These are phyloP conservation scores for Andrena hattorfiana DNA, from an alignment of 2,888 invertebrate species.

Conservation along the genomic window DNA sequence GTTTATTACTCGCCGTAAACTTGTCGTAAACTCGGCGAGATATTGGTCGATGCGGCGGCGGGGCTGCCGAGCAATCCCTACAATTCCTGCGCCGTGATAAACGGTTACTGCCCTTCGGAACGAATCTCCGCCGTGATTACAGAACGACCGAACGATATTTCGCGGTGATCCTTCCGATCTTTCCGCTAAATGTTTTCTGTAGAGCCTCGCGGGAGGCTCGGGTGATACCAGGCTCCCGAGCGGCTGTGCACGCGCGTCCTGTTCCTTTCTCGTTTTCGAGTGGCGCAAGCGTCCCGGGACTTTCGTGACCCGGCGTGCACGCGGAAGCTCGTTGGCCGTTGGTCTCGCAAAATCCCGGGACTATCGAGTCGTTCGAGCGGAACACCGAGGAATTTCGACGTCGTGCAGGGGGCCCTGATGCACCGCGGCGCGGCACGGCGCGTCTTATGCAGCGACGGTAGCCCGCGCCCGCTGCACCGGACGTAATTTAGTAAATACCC, in stretches of 20 bases:
- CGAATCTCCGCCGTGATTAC: background rate
- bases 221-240: background rate
- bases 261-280: background rate
- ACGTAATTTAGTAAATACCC: constrained; percentile 71
- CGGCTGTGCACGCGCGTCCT: background rate
- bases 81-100: constrained; percentile 4
- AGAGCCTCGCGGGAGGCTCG: background rate
- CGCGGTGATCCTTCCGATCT: background rate
- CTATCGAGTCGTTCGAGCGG: constrained; percentile 47
- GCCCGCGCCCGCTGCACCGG: constrained; percentile 57
- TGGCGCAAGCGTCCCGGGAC: background rate
- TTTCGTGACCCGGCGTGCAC: background rate
- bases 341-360: constrained; percentile 42
- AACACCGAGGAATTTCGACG: constrained; percentile 51
- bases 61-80: constrained; percentile 9
- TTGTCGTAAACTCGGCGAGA: constrained; percentile 44
- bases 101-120: background rate
- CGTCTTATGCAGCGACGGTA: constrained; percentile 43
- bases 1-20: constrained; percentile 48
- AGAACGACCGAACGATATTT: background rate
- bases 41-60: constrained; percentile 29
- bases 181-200: background rate
- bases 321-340: constrained; percentile 31
- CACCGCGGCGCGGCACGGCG: constrained; percentile 14
- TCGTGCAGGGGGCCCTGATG: constrained; percentile 22